Evolutionary conservation across 2,113 vertebrate genomes (phyloP).

Genomic region (Hippopotamus amphibius): DNA sequence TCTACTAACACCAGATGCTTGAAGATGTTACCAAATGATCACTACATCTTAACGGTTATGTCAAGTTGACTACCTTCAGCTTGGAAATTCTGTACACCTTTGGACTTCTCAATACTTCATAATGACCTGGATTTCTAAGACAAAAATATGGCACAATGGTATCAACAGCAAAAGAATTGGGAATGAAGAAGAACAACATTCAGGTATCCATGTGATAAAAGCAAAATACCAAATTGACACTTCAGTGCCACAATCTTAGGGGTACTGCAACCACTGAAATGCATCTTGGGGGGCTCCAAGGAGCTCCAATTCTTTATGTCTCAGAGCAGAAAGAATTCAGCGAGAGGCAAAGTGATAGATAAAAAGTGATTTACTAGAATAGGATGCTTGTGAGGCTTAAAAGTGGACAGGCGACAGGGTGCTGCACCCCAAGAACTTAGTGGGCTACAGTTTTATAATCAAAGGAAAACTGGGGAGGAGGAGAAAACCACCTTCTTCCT

Average conservation of each 20-base stretch:
- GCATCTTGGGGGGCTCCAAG: background rate
- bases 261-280: background rate
- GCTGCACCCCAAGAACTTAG: background rate
- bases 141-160: background rate
- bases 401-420: background rate
- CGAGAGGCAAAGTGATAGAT: too few relatives aligned
- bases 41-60: background rate
- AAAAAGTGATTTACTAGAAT: too few relatives aligned
- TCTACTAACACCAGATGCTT: background rate
- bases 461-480: background rate
- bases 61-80: background rate
- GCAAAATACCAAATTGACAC: slow-evolving; percentile 17
- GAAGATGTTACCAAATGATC: background rate
- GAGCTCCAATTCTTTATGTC: background rate
- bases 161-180: background rate
- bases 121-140: slow-evolving; percentile 24
- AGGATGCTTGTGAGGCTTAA: background rate
- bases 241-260: background rate
- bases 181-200: slow-evolving; percentile 7
- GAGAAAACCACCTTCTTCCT: background rate
- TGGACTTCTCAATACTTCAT: background rate
- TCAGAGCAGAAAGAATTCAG: too few relatives aligned
- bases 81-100: background rate
- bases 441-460: background rate
- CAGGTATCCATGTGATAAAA: background rate